These are phyloP conservation scores for Rhombomys opimus DNA, from an alignment of 2,113 vertebrate genomes.

Conservation along the genomic window DNA sequence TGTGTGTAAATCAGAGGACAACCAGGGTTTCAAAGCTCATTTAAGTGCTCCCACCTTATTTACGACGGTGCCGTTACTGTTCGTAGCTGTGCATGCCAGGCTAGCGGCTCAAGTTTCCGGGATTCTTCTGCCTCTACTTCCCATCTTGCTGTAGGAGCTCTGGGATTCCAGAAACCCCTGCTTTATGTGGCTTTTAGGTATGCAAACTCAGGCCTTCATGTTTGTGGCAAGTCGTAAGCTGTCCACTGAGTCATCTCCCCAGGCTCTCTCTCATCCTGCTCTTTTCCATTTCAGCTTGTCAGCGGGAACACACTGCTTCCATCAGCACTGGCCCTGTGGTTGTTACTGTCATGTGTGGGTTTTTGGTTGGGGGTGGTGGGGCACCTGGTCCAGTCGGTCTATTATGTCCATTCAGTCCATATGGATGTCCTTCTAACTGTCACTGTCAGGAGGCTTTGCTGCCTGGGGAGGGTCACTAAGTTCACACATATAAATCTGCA, in stretches of 20 bases:
- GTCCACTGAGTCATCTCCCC: background rate
- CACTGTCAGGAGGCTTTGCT: background rate
- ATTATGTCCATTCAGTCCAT: too few species aligned
- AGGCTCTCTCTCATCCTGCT: background rate
- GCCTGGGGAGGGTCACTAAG: background rate
- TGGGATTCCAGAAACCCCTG: background rate
- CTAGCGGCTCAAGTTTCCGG: background rate
- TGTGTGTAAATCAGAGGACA: background rate
- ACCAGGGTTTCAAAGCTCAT: background rate
- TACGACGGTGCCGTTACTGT: too few species aligned
- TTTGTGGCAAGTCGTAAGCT: background rate
- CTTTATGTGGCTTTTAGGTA: background rate
- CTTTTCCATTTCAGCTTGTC: background rate
- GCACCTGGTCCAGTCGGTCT: too few species aligned
- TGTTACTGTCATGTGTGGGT: too few species aligned
- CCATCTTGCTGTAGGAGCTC: background rate
- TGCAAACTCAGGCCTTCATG: background rate
- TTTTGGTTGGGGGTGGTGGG: background rate
- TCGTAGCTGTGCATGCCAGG: background rate
- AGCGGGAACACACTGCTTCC: background rate
- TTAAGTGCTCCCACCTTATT: background rate
- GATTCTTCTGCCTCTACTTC: background rate
- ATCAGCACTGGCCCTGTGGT: background rate
- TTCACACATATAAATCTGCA: background rate
- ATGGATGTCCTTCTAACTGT: background rate